A percentile compares a stretch with the other conserved stretches of the same genome.
These are phyloP conservation scores for Belonocnema kinseyi DNA, from an alignment of 1,140 invertebrate genomes.

Conservation along the genomic window DNA sequence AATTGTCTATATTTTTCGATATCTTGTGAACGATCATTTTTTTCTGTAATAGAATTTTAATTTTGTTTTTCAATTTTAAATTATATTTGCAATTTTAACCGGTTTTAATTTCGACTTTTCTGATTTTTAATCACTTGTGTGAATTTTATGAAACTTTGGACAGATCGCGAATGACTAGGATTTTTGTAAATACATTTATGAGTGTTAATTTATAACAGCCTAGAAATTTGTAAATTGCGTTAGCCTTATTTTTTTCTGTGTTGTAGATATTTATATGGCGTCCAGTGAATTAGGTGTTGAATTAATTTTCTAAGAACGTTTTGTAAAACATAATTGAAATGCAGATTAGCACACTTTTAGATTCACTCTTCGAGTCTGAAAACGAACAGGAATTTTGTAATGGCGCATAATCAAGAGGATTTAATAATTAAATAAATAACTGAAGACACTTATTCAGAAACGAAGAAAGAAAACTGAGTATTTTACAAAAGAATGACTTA, in stretches of 20 bases:
- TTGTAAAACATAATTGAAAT: background rate
- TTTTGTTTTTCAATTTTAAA: background rate
- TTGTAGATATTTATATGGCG: conserved; percentile 42
- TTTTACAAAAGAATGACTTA: conserved; percentile 9
- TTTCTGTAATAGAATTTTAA: conserved; percentile 2
- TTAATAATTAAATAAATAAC: conserved; percentile 52
- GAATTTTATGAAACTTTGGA: background rate
- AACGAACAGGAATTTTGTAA: conserved; percentile 36
- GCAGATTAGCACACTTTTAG: background rate
- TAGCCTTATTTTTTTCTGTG: conserved; percentile 37
- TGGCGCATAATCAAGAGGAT: conserved; percentile 43
- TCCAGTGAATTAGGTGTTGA: conserved; percentile 27
- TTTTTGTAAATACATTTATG: background rate
- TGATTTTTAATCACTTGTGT: background rate
- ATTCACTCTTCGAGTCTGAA: background rate
- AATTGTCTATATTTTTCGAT: background rate
- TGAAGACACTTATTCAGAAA: conserved; percentile 31
- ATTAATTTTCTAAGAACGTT: background rate
- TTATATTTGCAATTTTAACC: background rate
- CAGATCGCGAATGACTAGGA: background rate
- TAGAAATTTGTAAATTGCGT: conserved; percentile 40
- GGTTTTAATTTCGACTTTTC: background rate
- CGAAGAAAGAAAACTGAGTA: conserved; percentile 4
- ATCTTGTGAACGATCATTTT: background rate
- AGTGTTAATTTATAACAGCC: conserved; percentile 38